A percentile compares a stretch with the other conserved stretches of the same genome.
Conservation (phyloP, 2,113 vertebrate species). For the Apus apus region DNA sequence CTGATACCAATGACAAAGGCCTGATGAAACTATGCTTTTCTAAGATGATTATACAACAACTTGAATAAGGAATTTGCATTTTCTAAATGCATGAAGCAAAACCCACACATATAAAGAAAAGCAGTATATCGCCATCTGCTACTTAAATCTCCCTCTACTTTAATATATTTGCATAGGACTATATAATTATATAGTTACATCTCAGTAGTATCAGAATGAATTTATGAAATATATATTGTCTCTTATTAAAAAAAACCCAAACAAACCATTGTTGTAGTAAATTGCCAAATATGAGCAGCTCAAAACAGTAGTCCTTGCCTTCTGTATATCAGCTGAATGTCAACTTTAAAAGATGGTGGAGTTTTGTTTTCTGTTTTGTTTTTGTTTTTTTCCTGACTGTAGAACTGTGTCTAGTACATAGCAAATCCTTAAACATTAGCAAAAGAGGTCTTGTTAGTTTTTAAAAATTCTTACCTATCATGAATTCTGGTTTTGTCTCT, state of each 20-base stretch:
- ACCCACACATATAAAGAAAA: not conserved
- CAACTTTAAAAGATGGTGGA: not conserved
- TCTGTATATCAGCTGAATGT: not conserved
- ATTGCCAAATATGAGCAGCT: not conserved
- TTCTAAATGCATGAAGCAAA: not conserved
- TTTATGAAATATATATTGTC: not conserved
- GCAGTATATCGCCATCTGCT: not conserved
- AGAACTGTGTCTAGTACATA: not conserved
- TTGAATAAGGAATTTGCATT: slow-evolving; percentile 3
- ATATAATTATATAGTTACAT: not conserved
- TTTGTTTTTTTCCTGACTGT: not conserved
- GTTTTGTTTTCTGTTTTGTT: too few species aligned
- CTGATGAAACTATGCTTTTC: not conserved
- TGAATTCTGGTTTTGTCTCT: not conserved
- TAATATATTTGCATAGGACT: not conserved
- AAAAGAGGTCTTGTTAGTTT: not conserved
- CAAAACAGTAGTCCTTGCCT: not conserved
- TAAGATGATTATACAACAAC: not conserved
- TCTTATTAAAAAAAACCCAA: not conserved
- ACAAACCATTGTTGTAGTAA: not conserved
- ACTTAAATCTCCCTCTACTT: not conserved
- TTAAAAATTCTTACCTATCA: not conserved
- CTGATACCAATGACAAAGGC: not conserved
- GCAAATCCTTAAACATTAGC: not conserved
- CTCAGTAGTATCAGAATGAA: not conserved